phyloP scores from a whole-genome alignment of 1,140 invertebrate species.

The Polyergus mexicanus region DNA sequence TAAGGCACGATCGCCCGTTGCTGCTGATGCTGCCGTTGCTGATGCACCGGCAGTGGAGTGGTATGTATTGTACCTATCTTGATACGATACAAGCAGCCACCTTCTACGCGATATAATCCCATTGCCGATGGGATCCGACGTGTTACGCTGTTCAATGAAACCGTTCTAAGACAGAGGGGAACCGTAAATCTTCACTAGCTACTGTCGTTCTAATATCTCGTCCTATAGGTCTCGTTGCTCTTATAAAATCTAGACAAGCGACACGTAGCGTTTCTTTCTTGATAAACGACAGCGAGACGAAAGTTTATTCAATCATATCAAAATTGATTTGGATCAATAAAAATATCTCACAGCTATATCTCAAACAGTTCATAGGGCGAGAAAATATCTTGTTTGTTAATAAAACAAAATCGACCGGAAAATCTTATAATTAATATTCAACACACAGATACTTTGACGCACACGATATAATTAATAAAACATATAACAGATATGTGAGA shows the following conservation, averaged over 20 bases:
- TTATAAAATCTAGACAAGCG: conserved; percentile 77
- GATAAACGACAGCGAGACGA: neutral
- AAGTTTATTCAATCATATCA: conserved; percentile 15
- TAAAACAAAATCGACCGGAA: neutral
- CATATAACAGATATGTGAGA: too few species aligned
- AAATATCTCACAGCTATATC: neutral
- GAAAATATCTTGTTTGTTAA: neutral
- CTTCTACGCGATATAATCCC: conserved; percentile 84
- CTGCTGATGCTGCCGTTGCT: conserved; percentile 67
- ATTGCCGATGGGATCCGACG: conserved; percentile 84
- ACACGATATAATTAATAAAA: too few species aligned
- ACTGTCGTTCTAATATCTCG: conserved; percentile 81
- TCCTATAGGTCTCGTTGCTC: conserved; percentile 79
- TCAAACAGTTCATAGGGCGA: too few species aligned
- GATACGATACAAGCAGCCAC: conserved; percentile 83
- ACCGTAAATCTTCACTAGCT: conserved; percentile 85
- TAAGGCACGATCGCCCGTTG: conserved; percentile 79
- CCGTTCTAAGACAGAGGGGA: conserved; percentile 81
- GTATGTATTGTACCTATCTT: conserved; percentile 85
- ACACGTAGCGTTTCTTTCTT: conserved; percentile 37
- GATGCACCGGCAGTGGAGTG: conserved; percentile 69
- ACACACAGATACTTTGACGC: too few species aligned
- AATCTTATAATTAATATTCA: too few species aligned
- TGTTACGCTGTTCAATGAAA: conserved; percentile 81
- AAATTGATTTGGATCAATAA: neutral